Base-by-base conservation (phyloP, 2,888 invertebrate genomes). In the Hyppa rectilinea region DNA sequence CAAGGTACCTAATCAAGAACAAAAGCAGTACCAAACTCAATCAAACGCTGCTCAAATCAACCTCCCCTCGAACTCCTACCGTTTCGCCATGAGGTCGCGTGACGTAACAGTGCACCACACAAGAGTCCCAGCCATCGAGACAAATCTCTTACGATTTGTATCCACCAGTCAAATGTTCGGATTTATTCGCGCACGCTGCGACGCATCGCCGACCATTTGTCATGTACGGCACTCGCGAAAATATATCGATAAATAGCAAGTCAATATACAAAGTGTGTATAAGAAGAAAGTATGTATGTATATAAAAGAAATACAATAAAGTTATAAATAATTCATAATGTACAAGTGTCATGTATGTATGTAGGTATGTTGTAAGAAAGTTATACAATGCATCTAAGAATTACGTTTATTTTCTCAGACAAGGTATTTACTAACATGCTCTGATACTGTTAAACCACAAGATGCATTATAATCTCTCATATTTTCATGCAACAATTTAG, bases 101-200 rank as follows among this genome's bases (percentile, higher is more conserved):
- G 60, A 78, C 59, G 78, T 64, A 55, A 71, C 66, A 49, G n/a
- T 78, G 73, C 82, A 70, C 61, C 80, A 59, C 61, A 81, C 26
- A 26, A 75, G 49, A 52, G 77, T 36, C 75, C 75, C 34, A 47
- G 49, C 12, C 23, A 40, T 12, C 38, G 49, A 82, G 74, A 79
- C 62, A 78, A 79, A 82, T 82, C 66, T 63, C 66, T 72, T 52
- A 50, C 82, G 60, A 78, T 79, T 82, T 79, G 79, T 79, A 72
- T 78, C 82, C 74, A 82, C 66, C 82, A 72, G 43, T 78, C 82
- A 78, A 79, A 82, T 63, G 78, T 66, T 66, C 60, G 26, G 73
- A 78, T 78, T 72, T 79, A 72, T 63, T 59, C 55, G 66, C 40
- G 71, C 40, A 63, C 76, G 45, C 72, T 59, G 71, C 60, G 66